Evolutionary conservation across 2,797 vertebrate species (phyloP).

Genomic region (Margarornis squamiger): DNA sequence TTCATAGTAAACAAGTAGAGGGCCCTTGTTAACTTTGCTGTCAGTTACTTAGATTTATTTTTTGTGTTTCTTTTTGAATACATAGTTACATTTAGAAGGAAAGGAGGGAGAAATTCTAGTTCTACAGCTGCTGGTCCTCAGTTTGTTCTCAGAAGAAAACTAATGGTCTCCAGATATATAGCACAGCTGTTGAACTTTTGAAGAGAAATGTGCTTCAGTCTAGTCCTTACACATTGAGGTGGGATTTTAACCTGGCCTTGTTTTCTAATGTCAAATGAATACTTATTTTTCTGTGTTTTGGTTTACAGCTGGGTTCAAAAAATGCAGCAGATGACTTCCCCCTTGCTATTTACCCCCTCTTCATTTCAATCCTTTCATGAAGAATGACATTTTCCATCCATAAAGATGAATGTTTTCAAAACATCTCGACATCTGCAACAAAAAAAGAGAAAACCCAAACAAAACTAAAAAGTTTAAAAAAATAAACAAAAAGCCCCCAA

Average conservation of each 20-base stretch:
- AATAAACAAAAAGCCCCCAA: not conserved
- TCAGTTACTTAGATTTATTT: not conserved
- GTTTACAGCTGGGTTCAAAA: not conserved
- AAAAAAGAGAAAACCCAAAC: not conserved
- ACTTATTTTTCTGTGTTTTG: not conserved
- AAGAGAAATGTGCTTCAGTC: not conserved
- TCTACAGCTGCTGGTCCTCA: not conserved
- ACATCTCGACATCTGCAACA: not conserved
- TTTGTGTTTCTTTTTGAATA: not conserved
- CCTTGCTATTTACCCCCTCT: rapidly evolving
- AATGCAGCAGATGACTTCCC: not conserved
- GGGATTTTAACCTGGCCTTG: not conserved
- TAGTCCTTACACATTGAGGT: not conserved
- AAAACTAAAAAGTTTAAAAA: not conserved
- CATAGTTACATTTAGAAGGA: not conserved
- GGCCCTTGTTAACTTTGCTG: not conserved
- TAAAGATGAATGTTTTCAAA: not conserved
- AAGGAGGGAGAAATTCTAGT: not conserved
- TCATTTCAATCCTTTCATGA: not conserved
- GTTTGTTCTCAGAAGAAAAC: not conserved
- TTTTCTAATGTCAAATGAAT: not conserved
- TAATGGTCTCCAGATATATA: not conserved
- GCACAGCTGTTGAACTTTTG: not conserved
- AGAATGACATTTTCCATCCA: not conserved
- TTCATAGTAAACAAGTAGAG: not conserved